Evolutionary conservation across 1,140 invertebrate genomes (phyloP).

Genomic region (Archegozetes longisetosus): DNA sequence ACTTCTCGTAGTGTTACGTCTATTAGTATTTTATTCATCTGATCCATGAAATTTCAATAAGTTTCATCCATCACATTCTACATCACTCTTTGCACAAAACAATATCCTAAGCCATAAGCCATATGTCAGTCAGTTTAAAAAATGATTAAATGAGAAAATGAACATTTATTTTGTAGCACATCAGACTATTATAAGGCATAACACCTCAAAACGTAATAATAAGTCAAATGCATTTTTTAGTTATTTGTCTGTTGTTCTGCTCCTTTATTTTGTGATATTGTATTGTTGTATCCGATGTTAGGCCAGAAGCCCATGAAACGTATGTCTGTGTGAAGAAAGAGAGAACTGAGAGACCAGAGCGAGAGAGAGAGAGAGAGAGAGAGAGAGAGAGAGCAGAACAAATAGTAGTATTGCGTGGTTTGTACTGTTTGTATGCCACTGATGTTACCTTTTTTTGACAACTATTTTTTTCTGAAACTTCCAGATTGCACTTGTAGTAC

Average conservation of each 20-base stretch:
- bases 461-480: neutral
- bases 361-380: neutral
- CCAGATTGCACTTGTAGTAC: neutral
- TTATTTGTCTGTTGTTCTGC: neutral
- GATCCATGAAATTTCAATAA: neutral
- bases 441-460: neutral
- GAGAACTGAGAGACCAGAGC: neutral
- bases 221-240: neutral
- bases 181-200: neutral
- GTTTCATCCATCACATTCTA: neutral
- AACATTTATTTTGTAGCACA: neutral
- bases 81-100: neutral
- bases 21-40: neutral
- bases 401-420: neutral
- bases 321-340: neutral
- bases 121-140: neutral
- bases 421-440: neutral
- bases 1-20: neutral
- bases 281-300: no score
- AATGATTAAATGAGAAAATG: neutral
- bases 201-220: neutral
- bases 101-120: neutral
- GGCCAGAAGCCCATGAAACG: no score
- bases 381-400: neutral
- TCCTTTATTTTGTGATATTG: no score